Percentiles rank a stretch among this genome's conserved stretches.
Evolutionary conservation across 2,797 vertebrate species (phyloP).

Genomic region (Falco naumanni): DNA sequence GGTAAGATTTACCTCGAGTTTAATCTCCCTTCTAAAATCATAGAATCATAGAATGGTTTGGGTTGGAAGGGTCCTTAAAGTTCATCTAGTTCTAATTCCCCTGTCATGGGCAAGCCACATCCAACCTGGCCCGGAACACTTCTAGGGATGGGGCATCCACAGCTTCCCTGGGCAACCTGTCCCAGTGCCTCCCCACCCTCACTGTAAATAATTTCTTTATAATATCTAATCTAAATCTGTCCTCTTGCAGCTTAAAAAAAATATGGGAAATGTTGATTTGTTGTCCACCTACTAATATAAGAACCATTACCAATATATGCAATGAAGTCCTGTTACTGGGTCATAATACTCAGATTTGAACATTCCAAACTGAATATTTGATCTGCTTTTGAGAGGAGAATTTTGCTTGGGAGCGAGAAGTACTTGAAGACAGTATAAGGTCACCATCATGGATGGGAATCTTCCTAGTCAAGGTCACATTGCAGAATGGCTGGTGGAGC

Average conservation of each 20-base stretch:
- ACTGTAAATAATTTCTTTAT: no score
- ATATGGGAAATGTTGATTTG: background rate
- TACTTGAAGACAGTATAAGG: background rate
- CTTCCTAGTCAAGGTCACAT: background rate
- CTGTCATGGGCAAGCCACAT: no score
- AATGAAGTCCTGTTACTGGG: background rate
- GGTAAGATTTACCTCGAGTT: background rate
- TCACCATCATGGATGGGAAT: background rate
- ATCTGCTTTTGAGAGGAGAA: background rate
- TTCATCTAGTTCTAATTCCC: no score
- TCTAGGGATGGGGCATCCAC: no score
- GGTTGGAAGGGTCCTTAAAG: no score
- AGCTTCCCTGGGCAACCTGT: no score
- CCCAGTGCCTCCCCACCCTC: no score
- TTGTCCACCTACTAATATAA: background rate
- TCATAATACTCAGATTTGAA: background rate
- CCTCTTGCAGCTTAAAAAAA: background rate
- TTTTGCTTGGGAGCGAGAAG: background rate
- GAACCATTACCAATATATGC: background rate
- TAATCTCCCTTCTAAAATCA: background rate
- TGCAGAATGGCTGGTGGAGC: background rate
- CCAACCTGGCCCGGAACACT: no score
- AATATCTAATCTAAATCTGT: no score
- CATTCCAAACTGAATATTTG: background rate
- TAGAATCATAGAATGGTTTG: no score